Conservation (phyloP, 2,113 vertebrate species). For the Athene cunicularia region DNA sequence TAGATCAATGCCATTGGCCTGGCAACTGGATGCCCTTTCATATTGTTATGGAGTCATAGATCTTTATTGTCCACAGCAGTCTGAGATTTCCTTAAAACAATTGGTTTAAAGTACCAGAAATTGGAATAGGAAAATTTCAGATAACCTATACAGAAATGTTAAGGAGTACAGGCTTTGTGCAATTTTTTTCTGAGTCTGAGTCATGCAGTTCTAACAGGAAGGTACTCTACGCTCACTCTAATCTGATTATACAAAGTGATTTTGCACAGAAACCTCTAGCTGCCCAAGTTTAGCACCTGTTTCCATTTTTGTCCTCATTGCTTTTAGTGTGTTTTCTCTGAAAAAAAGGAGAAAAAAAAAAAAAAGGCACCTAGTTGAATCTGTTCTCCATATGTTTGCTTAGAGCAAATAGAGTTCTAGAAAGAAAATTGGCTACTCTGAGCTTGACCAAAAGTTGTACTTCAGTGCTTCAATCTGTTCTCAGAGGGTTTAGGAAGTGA, state of each 20-base stretch:
- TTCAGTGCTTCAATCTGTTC: background rate
- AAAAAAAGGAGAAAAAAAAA: background rate
- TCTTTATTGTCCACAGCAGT: background rate
- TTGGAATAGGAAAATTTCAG: background rate
- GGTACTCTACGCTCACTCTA: background rate
- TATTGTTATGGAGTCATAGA: background rate
- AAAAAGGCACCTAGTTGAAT: background rate
- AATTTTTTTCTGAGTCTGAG: background rate
- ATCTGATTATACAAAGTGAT: background rate
- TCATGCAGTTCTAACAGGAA: background rate
- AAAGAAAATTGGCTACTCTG: background rate
- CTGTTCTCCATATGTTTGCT: background rate
- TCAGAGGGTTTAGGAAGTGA: background rate
- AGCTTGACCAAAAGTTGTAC: background rate
- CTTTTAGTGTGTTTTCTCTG: background rate
- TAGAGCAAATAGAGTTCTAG: background rate
- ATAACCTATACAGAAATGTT: background rate
- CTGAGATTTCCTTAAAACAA: background rate
- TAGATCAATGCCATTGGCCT: rapidly evolving
- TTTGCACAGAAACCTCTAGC: background rate
- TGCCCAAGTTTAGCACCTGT: background rate
- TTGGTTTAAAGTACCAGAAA: background rate
- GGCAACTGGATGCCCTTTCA: background rate
- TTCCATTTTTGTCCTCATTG: background rate
- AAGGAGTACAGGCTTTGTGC: background rate